Evolutionary conservation across 2,888 invertebrate genomes (phyloP), one percentile per base, ranked within the genome.

Genomic region (Gastracanthus pulcherrimus): DNA sequence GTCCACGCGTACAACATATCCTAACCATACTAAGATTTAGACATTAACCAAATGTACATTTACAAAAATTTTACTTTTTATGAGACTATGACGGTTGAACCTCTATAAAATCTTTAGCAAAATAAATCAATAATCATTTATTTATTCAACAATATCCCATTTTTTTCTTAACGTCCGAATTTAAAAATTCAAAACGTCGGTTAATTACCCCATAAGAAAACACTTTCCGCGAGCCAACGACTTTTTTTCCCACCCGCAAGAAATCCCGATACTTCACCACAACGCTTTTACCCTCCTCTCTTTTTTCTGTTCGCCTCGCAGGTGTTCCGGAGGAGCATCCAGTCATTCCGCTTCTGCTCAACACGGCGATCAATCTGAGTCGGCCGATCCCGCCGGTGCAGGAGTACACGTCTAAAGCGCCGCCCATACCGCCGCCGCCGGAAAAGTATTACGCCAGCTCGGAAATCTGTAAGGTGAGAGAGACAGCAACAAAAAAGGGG

Each of bases 381-480:
- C 87, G 89, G 83, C 89, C 91, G 86, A 90, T 90, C 88, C 88
- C 89, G 62, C 87, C 89, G 84, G 88, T 87, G 83, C 88, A 90
- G 86, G 90, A 89, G 86, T 90, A 90, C 86, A 87, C 90, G 84
- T 87, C 90, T 84, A 89, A 94, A 90, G 94, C 94, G 85, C 94
- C 94, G 76, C 94, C 94, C 84, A 93, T 94, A 87, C 95, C 95
- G 82, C 95, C 95, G 80, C 94, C 95, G 60, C 94, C 94, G 80
- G 94, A 95, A 90, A 94, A 94, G 91, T 95, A 95, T 92, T 95
- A 95, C 92, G 95, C 95, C 85, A 94, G 95, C 86, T 94, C 95
- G 83, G 95, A 95, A 91, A 94, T 95, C 87, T 89, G 90, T 83
- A 90, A 90, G 91, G 91, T 91, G 85, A 89, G 90, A 86, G 6